Evolutionary conservation across 1,140 invertebrate genomes (phyloP), one percentile per base, ranked within the genome.

Genomic region (Cardiocondyla obscurior): DNA sequence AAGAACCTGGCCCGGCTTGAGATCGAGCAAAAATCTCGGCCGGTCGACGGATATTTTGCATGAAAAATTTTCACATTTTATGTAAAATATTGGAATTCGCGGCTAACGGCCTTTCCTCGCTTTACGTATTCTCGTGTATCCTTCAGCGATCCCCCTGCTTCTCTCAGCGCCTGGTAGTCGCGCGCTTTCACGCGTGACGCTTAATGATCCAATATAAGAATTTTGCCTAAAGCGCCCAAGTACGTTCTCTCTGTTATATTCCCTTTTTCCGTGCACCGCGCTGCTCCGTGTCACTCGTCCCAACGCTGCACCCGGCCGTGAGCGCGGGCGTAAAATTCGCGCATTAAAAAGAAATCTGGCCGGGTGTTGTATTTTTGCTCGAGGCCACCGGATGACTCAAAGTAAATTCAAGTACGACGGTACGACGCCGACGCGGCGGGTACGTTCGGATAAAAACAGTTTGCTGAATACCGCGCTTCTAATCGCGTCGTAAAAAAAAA

Each of bases 311-410:
- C 55, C 22, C 62, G 33, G 33, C 33, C 7, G 30, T 12, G n/a
- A 33, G 57, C 42, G 14, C 16, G 2, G 28, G 19, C 57, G 33
- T 53, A n/a, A 79, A 67, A 55, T 67, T 33, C 22, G 30, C 22
- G 16, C 33, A 3, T 16, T n/a, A n/a, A n/a, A 16, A 77, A 77
- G 69, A 79, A 67, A 69, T 55, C 6, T 36, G 46, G 3, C 39
- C 25, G 22, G 5, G 46, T 7, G 39, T 55, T n/a, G 36, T 81
- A 70, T 77, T 46, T 79, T 85, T 62, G 42, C n/a, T 55, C 53
- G 82, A 84, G 72, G 55, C 49, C 67, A 36, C 39, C 22, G 30
- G 67, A 64, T 65, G 58, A 72, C 70, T 69, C 62, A 44, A 69
- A 67, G 46, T 7, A 79, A 69, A 79, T 67, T 55, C 49, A 64